Base-by-base conservation (phyloP, 2,797 vertebrate genomes). In the Lithobates pipiens region DNA sequence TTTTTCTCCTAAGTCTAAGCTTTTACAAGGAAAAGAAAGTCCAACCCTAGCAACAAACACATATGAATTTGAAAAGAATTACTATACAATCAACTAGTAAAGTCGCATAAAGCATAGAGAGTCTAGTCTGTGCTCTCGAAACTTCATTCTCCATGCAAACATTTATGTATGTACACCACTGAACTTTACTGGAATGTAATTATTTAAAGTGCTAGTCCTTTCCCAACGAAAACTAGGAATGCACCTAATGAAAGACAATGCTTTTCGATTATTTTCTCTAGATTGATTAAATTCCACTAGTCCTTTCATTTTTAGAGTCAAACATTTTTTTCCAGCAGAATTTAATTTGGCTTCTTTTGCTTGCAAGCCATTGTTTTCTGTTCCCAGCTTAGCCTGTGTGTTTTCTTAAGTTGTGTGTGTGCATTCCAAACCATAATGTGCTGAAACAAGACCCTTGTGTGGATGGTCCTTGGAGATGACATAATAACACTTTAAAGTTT, bases 251-350 rank as follows among this genome's bases (percentile, higher is more conserved):
- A 88, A 88, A 86, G 88, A 92, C 89, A 88, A 89, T 85, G 67
- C 83, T 90, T 92, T 92, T 90, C 90, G 91, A 91, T 94, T 93
- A 92, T 90, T 89, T 89, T 92, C 91, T 92, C 90, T 80, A 85
- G 75, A 91, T 90, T 90, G 88, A 93, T 93, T 91, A 93, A 90
- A 88, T 89, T 93, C 89, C 89, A 91, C 71, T 54, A 77, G 85
- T 87, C 84, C 90, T 90, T 89, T 92, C 90, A 91, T 91, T 92
- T 91, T 83, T 54, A 85, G 70, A 80, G 70, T 88, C 70, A 88
- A 90, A 88, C 90, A 21, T 23, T 61, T 90, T 86, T 91, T 88
- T 87, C 89, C 89, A 90, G 89, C 80, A 85, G n/a, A 82, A 90
- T 86, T 89, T 92, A 83, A 82, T 85, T 73, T 86, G 11, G 84